These are phyloP conservation scores for Atractosteus spatula DNA, from an alignment of 2,113 vertebrate species.

Conservation along the genomic window DNA sequence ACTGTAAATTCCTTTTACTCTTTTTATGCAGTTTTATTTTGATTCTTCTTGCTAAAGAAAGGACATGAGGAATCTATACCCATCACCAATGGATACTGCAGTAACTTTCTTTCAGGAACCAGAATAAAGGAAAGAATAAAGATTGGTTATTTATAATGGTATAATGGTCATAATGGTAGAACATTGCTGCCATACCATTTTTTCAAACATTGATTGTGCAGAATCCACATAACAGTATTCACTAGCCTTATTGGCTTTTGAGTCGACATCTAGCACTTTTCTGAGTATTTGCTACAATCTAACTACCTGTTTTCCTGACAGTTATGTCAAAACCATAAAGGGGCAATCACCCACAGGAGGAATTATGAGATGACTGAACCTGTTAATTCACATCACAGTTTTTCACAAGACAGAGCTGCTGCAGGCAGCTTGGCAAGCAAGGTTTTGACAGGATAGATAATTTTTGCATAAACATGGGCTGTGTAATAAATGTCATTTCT, in stretches of 20 bases:
- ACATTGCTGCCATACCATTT: too few species aligned
- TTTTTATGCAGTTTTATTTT: neutral
- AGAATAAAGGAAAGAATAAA: too few species aligned
- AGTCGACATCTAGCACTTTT: neutral
- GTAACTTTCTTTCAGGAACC: too few species aligned
- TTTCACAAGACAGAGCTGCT: slow-evolving; percentile 18
- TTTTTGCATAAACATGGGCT: neutral
- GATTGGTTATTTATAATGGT: too few species aligned
- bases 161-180: too few species aligned
- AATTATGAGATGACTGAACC: slow-evolving; percentile 19
- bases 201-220: too few species aligned
- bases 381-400: slow-evolving; percentile 17
- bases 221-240: neutral
- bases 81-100: too few species aligned
- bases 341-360: slow-evolving; percentile 1
- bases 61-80: neutral
- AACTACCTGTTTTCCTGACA: neutral
- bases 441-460: neutral
- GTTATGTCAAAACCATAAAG: neutral
- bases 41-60: neutral
- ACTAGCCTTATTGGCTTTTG: neutral
- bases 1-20: neutral
- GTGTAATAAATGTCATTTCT: neutral
- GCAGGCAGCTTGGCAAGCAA: slow-evolving; percentile 6
- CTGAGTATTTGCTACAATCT: neutral